Conservation (phyloP, 2,888 invertebrate genomes). For the Bellardia bayeri region DNA sequence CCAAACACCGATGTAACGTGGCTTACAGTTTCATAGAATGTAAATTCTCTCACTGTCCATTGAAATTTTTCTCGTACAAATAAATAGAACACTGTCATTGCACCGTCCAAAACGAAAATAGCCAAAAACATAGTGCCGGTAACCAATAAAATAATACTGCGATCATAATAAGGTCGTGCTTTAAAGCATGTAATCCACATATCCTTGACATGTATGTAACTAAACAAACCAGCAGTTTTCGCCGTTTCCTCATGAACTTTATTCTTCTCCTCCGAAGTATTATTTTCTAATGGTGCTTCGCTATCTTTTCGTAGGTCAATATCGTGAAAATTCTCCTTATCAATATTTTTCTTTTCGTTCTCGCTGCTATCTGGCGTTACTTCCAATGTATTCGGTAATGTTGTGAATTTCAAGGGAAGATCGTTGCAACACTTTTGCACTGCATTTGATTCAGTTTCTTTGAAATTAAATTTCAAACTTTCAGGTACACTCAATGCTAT, state of each 20-base stretch:
- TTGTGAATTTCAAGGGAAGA: conserved; percentile 71
- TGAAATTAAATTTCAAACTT: conserved; percentile 77
- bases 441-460: conserved; percentile 65
- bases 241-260: neutral
- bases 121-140: conserved; percentile 80
- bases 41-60: conserved; percentile 88
- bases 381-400: conserved; percentile 63
- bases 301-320: conserved; percentile 6
- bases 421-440: conserved; percentile 38
- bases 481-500: conserved; percentile 80
- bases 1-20: conserved; percentile 86
- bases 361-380: neutral
- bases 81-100: conserved; percentile 86
- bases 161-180: conserved; percentile 80
- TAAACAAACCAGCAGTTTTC: conserved; percentile 77
- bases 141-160: conserved; percentile 81
- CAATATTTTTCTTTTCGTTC: conserved; percentile 1
- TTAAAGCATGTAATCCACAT: conserved; percentile 82
- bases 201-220: conserved; percentile 79
- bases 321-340: conserved; percentile 45
- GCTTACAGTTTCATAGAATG: conserved; percentile 86
- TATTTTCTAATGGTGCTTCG: neutral
- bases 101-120: conserved; percentile 82
- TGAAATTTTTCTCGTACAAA: conserved; percentile 88
- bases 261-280: neutral